Evolutionary conservation across 2,888 invertebrate species (phyloP), one percentile per base, ranked within the genome.

Genomic region (Leistus spinibarbis): DNA sequence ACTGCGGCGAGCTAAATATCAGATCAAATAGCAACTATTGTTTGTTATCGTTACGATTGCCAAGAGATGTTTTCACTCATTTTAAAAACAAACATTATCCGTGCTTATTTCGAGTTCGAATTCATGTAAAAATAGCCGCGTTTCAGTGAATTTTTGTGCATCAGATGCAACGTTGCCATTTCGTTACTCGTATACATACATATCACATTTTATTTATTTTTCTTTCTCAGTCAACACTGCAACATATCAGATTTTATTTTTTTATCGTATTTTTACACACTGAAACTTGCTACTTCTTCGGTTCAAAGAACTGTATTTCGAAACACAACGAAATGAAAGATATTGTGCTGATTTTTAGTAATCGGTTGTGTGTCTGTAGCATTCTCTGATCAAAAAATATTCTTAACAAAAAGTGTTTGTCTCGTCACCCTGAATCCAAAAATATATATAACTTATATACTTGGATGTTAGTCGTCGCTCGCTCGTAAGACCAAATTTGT

Each of bases 261-360:
- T 17, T 57, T 7, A 10, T 19, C 5, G 13, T 60, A 60, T 60
- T 60, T 60, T 60, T 60, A 60, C 22, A n/a, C 57, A 57, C 24
- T 40, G 10, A 60, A 60, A 22, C 22, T 60, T 60, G 60, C 22
- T 60, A 60, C 19, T 54, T 3, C 2, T 2, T 19, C 17, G 22
- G 60, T 60, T 60, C 60, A 60, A 60, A 22, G 22, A 60, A 60
- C 60, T 60, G 10, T 16, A 60, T 60, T n/a, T 60, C 60, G 60
- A 60, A 60, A 60, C 17, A 60, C 17, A 60, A 19, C 17, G 20
- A 16, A 60, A 17, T 16, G n/a, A 19, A 19, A 19, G 13, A 56
- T 56, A 56, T 7, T 40, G 13, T 13, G 40, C 40, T n/a, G 16
- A 56, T 16, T 56, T 40, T 56, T 56, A n/a, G n/a, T n/a, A n/a